phyloP scores from a whole-genome alignment of 2,888 invertebrate species.

The Orthonychiurus folsomi region DNA sequence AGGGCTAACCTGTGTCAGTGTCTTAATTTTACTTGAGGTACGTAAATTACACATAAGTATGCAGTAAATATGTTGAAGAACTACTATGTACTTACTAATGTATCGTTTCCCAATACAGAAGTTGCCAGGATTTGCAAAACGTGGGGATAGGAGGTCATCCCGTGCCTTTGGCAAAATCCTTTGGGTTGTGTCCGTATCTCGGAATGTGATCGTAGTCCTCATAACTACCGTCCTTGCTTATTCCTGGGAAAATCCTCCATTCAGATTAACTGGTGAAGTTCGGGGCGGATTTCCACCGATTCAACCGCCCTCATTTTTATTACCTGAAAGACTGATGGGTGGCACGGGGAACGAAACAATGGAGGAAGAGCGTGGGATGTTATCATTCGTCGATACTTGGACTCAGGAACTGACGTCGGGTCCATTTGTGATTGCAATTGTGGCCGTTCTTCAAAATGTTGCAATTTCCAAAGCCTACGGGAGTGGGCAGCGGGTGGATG shows the following conservation, averaged over 20 bases:
- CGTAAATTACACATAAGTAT: not conserved
- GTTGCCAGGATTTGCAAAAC: too few relatives aligned
- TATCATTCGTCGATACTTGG: conserved; percentile 26
- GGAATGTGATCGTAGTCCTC: conserved; percentile 67
- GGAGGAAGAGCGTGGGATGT: conserved; percentile 5
- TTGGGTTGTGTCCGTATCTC: not conserved
- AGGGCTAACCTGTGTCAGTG: conserved; percentile 57
- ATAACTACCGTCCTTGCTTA: conserved; percentile 56
- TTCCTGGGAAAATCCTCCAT: conserved; percentile 55
- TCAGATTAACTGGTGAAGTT: conserved; percentile 54
- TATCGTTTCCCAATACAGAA: too few relatives aligned
- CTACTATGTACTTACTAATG: too few relatives aligned
- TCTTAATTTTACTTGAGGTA: conserved; percentile 53
- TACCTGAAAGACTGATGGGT: conserved; percentile 42
- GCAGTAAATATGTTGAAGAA: too few relatives aligned
- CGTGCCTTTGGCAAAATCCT: too few relatives aligned
- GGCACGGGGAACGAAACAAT: conserved; percentile 50
- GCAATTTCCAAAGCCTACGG: conserved; percentile 94
- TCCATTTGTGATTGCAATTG: conserved; percentile 74
- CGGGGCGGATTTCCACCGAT: conserved; percentile 60
- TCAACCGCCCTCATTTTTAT: conserved; percentile 62
- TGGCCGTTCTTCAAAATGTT: conserved; percentile 84
- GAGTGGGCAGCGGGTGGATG: conserved; percentile 60
- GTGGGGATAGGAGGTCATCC: too few relatives aligned
- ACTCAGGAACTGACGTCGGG: conserved; percentile 64